These are phyloP conservation scores for Omphaloscelis lunosa DNA, from an alignment of 2,888 invertebrate genomes.

Conservation along the genomic window DNA sequence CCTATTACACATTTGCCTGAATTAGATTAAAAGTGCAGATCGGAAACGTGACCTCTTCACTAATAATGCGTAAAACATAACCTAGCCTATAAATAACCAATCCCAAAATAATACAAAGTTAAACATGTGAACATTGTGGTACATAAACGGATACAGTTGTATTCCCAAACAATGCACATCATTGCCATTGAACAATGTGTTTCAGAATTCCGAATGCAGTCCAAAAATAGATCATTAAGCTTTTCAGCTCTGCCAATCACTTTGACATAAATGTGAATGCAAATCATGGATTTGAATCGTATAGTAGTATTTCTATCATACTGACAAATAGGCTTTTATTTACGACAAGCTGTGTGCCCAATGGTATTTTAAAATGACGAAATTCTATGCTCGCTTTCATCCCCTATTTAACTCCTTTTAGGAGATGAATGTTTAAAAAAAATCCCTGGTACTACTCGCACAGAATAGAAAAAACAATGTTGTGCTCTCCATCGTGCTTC, in stretches of 20 bases:
- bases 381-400: background rate
- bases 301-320: slow-evolving; percentile 4
- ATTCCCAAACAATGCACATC: slow-evolving; percentile 28
- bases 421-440: too few species aligned
- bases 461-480: too few species aligned
- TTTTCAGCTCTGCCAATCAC: slow-evolving; percentile 29
- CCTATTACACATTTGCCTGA: slow-evolving; percentile 7
- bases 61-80: background rate
- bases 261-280: slow-evolving; percentile 15
- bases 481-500: background rate
- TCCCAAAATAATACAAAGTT: slow-evolving; percentile 2
- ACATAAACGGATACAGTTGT: slow-evolving; percentile 8
- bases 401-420: background rate
- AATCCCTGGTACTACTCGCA: too few species aligned
- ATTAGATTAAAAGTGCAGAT: slow-evolving; percentile 30
- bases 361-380: background rate
- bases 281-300: slow-evolving; percentile 11
- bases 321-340: slow-evolving; percentile 1
- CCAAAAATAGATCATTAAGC: slow-evolving; percentile 41
- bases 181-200: slow-evolving; percentile 20
- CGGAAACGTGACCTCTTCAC: slow-evolving; percentile 1
- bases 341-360: background rate
- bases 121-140: slow-evolving; percentile 1
- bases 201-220: slow-evolving; percentile 18
- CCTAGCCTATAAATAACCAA: too few species aligned